Evolutionary conservation across 1,140 invertebrate species (phyloP), one percentile per base, ranked within the genome.

Genomic region (Homalodisca vitripennis): DNA sequence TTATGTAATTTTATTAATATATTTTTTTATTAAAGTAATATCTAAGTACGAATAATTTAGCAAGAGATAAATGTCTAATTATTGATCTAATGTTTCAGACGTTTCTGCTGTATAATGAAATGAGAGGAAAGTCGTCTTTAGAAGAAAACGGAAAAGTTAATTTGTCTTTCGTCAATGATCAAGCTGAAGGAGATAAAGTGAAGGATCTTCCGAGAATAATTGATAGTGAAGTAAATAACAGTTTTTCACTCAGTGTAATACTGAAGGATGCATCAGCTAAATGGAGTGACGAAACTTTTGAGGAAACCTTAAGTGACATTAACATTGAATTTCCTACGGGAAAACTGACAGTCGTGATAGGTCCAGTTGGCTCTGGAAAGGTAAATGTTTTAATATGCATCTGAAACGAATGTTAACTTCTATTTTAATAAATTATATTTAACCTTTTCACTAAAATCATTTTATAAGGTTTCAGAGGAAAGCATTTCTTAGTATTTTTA

Each of bases 91-190:
- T n/a, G 29, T 53, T 67, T 51, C 57, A 69, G 68, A 62, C 63
- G 48, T 69, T 69, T 41, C 46, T 69, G 57, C 27, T 62, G 20
- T 64, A 69, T 41, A 30, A 69, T 48, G 68, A 69, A 64, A 69
- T 31, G 13, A 41, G 20, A 24, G 27, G 30, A 13, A 22, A 24
- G 17, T 26, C n/a, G 2, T n/a, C 14, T 34, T 3, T n/a, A 24
- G n/a, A 17, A 3, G 53, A 34, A 17, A 41, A 57, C 2, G 32
- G 31, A 24, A 31, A 68, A 22, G 13, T 29, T 1, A 57, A 68
- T 31, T n/a, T 55, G 13, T 2, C 31, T 34, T 24, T 34, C n/a
- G n/a, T n/a, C 13, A 67, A 47, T 6, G 27, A 34, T 31, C 31
- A 14, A 3, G 31, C 32, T 32, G 31, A 63, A 12, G 30, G 34